Percentiles rank a stretch among this genome's conserved stretches.
Conservation (phyloP, 2,888 invertebrate species). For the Zygaena filipendulae region DNA sequence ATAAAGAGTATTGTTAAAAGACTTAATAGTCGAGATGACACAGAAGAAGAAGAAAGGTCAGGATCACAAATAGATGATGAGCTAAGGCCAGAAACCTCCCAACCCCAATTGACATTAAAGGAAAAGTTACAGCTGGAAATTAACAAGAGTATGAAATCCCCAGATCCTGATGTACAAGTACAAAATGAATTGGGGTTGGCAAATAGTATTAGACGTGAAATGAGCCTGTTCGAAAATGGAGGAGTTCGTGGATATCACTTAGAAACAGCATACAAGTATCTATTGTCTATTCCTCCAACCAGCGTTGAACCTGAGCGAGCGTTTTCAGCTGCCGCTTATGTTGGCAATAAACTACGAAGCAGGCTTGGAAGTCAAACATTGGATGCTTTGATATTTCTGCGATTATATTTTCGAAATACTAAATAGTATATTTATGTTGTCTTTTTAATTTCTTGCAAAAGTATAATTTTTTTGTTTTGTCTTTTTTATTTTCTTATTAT, state of each 20-base stretch:
- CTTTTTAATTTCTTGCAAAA: too few relatives aligned
- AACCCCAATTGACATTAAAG: slow-evolving; percentile 5
- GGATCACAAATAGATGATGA: slow-evolving; percentile 1
- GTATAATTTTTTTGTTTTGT: too few relatives aligned
- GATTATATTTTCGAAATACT: slow-evolving; percentile 6
- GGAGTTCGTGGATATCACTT: slow-evolving; percentile 6
- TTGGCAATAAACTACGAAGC: slow-evolving; percentile 9
- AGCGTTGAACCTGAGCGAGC: slow-evolving; percentile 7
- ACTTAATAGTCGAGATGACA: slow-evolving; percentile 6
- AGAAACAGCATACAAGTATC: slow-evolving; percentile 4
- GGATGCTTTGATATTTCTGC: slow-evolving; percentile 4
- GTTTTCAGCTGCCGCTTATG: slow-evolving; percentile 9
- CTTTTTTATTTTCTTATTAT: too few relatives aligned
- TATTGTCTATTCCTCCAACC: slow-evolving; percentile 7
- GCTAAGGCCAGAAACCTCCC: slow-evolving; percentile 1
- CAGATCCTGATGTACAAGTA: slow-evolving; percentile 4
- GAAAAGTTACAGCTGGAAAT: slow-evolving; percentile 8
- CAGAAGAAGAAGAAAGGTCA: slow-evolving; percentile 3
- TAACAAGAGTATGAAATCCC: slow-evolving; percentile 8
- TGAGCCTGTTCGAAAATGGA: slow-evolving; percentile 6
- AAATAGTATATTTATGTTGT: too few relatives aligned
- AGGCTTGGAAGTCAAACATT: slow-evolving; percentile 8
- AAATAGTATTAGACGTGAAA: slow-evolving; percentile 6
- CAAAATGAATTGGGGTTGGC: slow-evolving; percentile 6
- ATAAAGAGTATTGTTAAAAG: slow-evolving; percentile 4